Conservation (phyloP, 2,797 vertebrate genomes). For the Sparus aurata region DNA sequence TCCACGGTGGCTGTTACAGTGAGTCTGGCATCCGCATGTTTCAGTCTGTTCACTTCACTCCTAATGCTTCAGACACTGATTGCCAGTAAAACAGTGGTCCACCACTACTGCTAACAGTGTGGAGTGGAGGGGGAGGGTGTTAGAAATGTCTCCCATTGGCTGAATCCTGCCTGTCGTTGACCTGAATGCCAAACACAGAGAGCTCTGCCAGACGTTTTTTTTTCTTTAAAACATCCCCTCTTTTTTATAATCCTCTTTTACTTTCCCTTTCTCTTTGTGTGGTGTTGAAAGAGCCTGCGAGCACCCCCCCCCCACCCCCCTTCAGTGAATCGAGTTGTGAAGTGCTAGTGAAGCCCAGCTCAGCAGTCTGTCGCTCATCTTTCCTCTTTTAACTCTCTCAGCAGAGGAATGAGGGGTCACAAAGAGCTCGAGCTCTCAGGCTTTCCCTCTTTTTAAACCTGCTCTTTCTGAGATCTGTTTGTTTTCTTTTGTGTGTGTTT, state of each 20-base stretch:
- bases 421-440: conserved; percentile 41
- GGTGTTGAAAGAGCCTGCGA: conserved; percentile 71
- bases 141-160: conserved; percentile 60
- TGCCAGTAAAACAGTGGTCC: conserved; percentile 50
- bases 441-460: conserved; percentile 32
- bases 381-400: conserved; percentile 65
- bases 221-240: conserved; percentile 60
- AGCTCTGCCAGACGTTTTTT: conserved; percentile 64
- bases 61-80: conserved; percentile 56
- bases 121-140: conserved; percentile 35
- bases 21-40: conserved; percentile 42
- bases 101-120: conserved; percentile 56
- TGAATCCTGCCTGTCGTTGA: conserved; percentile 70
- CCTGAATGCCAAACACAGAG: conserved; percentile 78
- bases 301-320: conserved; percentile 1
- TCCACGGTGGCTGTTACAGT: conserved; percentile 31
- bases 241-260: conserved; percentile 76
- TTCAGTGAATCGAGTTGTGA: conserved; percentile 65
- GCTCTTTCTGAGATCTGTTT: conserved; percentile 26
- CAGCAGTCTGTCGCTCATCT: conserved; percentile 72
- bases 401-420: conserved; percentile 66
- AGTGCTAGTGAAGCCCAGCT: conserved; percentile 73
- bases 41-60: conserved; percentile 50
- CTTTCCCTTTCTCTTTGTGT: conserved; percentile 75
- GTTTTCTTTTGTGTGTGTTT: conserved; percentile 44